Evolutionary conservation across 2,113 vertebrate species (phyloP).

Genomic region (Willisornis vidua): DNA sequence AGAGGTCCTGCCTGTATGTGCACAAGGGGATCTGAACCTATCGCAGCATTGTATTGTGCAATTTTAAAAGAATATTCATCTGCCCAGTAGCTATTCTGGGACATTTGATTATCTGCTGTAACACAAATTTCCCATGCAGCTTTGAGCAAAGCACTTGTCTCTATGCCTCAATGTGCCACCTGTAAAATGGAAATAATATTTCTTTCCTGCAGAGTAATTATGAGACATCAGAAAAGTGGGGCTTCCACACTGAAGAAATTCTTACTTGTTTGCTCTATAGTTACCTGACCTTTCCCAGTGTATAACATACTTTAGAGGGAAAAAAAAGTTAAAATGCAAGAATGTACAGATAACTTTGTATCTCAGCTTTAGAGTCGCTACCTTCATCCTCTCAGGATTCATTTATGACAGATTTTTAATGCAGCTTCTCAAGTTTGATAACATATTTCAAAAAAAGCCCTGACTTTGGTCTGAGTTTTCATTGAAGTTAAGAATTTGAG

Average conservation of each 20-base stretch:
- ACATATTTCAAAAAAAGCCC: fast-evolving
- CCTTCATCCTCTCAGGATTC: not conserved
- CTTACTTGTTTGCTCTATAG: not conserved
- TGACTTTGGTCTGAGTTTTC: not conserved
- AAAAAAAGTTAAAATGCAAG: not conserved
- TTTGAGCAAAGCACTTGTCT: not conserved
- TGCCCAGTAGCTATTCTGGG: not conserved
- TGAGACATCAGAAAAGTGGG: not conserved
- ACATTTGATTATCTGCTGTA: not conserved
- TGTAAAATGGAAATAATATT: not conserved
- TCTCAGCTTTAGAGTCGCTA: not conserved
- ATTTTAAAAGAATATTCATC: not conserved
- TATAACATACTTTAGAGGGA: not conserved
- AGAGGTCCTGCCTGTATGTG: not conserved
- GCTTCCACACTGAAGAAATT: not conserved
- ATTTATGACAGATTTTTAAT: not conserved
- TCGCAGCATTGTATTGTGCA: not conserved
- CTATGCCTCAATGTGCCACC: not conserved
- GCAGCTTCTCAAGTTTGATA: not conserved
- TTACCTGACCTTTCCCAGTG: not conserved
- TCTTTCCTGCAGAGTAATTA: not conserved
- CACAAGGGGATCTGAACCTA: not conserved
- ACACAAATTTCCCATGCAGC: not conserved
- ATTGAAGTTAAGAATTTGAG: not conserved
- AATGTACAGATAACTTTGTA: not conserved